Evolutionary conservation across 2,113 vertebrate genomes (phyloP).

Genomic region (Prochilodus magdalenae): DNA sequence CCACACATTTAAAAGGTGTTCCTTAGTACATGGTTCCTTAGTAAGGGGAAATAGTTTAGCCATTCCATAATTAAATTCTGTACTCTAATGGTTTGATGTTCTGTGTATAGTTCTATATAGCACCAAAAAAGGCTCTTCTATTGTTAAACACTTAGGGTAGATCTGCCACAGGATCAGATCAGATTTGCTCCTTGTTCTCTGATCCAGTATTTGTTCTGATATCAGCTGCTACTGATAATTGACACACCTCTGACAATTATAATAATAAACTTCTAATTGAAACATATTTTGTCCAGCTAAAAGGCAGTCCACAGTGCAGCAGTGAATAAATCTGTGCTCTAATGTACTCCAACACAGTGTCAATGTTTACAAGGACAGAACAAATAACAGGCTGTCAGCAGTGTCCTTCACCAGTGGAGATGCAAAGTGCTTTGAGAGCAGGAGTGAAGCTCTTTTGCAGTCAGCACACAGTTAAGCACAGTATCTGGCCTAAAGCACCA

Average conservation of each 20-base stretch:
- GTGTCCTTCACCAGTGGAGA: slow-evolving; percentile 26
- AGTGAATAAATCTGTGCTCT: neutral
- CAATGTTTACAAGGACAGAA: slow-evolving; percentile 40
- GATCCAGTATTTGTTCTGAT: no score
- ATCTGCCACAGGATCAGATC: no score
- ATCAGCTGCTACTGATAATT: no score
- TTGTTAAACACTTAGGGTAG: no score
- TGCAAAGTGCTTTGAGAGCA: neutral
- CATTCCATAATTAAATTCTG: no score
- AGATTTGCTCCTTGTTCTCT: no score
- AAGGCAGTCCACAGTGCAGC: neutral
- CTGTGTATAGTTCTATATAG: no score
- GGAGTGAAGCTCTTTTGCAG: neutral
- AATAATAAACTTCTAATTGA: neutral
- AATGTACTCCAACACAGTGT: slow-evolving; percentile 27
- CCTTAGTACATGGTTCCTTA: no score
- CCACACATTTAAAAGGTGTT: no score
- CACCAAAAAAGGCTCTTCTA: no score
- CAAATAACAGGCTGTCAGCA: slow-evolving; percentile 45
- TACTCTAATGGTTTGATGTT: no score
- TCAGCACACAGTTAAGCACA: neutral
- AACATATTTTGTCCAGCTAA: neutral
- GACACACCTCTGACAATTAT: neutral
- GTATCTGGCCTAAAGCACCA: neutral
- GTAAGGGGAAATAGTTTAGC: no score